Evolutionary conservation across 2,888 invertebrate genomes (phyloP), one percentile per base, ranked within the genome.

Genomic region (Maniola hyperantus): DNA sequence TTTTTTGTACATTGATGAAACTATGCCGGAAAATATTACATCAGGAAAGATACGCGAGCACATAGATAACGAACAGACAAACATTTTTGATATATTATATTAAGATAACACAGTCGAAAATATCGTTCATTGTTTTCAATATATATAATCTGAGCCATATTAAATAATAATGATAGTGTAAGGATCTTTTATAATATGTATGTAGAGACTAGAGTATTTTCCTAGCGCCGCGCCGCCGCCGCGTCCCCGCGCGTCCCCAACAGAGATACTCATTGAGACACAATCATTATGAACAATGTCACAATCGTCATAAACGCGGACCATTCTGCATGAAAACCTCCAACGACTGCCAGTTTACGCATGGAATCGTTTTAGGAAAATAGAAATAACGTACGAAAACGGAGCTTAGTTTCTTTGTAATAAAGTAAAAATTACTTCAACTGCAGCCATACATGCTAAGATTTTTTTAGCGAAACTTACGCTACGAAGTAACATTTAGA

Each of bases 211-310:
- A 26, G 26, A 74, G 73, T 77, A 77, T 77, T 76, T 77, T 77
- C 73, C 73, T 77, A 76, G 72, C 66, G 68, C 70, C 72, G 67
- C 84, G 80, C 63, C 59, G 34, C 39, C 61, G 71, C 71, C 67
- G 55, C 46, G 58, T 62, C 64, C 42, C 58, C 46, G 42, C 53
- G 54, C 64, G 62, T 58, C 59, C 59, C 74, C 78, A 78, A 84
- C 83, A 79, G 83, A 88, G 87, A 90, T 91, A 90, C 89, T 89
- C 87, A 88, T 76, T 77, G 82, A 80, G 78, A 83, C 72, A 79
- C 78, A 80, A 80, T 80, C 78, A 81, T 80, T 78, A 78, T 74
- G 87, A 88, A 85, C 85, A 87, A 15, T 77, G 89, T 90, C 90
- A 89, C 89, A 89, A 89, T 69, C 64, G 71, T 65, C 67, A 76